Evolutionary conservation across 2,797 vertebrate species (phyloP), one percentile per base, ranked within the genome.

Genomic region (Molossus molossus): DNA sequence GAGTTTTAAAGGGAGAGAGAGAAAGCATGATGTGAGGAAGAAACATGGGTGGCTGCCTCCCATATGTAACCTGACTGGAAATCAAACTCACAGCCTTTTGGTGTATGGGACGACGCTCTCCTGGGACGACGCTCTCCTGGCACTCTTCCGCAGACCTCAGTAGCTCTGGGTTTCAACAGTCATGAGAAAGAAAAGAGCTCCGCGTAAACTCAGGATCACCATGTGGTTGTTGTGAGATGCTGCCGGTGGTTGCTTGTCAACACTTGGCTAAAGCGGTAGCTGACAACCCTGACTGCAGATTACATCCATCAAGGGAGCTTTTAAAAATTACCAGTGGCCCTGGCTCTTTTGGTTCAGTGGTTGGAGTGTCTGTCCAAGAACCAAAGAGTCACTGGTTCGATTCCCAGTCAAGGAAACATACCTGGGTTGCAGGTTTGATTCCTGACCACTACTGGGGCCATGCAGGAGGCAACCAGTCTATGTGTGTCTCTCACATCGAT

Each of bases 251-350:
- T 86, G 48, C 45, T 62, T 14, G 4, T 96, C 50, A 67, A 69
- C n/a, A 50, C 76, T 60, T 27, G 48, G 76, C 76, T 33, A 86
- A 69, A 1, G 11, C 9, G 45, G 17, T 48, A 53, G 33, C 57
- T 85, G 14, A 70, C 92, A 53, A 77, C 25, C 15, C 55, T 83
- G n/a, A 27, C 37, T 75, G 13, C 6, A 60, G 33, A 20, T 79
- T 77, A 75, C 55, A 72, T 29, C 85, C 58, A 57, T 80, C 92
- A 94, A 80, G 23, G 10, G 87, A 95, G 45, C 64, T 76, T 87
- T 81, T 76, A 93, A 90, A 94, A 90, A 90, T 60, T 60, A 85
- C 62, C 70, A 91, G 0, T 37, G 70, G 40, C 40, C 40, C 40
- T 45, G 40, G 40, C 40, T 45, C 5, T 5, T 45, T 45, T 45